Base-by-base conservation (phyloP, 2,113 vertebrate genomes). In the Burhinus bistriatus region DNA sequence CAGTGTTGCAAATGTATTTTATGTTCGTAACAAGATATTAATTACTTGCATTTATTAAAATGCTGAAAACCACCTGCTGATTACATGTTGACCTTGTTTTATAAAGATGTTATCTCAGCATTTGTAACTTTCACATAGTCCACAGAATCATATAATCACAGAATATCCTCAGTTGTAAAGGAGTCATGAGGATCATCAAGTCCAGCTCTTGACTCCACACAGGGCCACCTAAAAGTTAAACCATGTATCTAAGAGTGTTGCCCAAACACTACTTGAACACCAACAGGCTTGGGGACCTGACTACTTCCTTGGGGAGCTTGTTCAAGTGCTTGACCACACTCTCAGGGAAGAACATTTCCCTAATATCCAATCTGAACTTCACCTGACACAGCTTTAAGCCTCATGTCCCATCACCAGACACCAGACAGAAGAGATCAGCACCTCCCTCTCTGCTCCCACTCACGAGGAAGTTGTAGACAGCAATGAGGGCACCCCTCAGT, bases 391-490 rank as follows among this genome's bases (percentile, higher is more conserved):
- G 25, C 15, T 76, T 69, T 64, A 86, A 89, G 29, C 1, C 9
- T 38, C 22, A 23, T 4, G 15, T 54, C 10, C 25, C 71, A 12
- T 25, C n/a, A 76, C 18, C 18, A 62, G 61, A 71, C 13, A 62
- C 3, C 38, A 77, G 25, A 47, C 20, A 86, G 27, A 69, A 47
- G 51, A 79, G 34, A 78, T 42, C 38, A 77, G 14, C n/a, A 69
- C 9, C 11, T 91, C 29, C 14, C 12, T 34, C n/a, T 80, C 19
- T 3, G 1, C 8, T 76, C 2, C 5, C 14, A 2, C 1, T 66
- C 16, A 38, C 7, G 2, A 58, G 5, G 21, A 89, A 76, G 10
- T 18, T 44, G 23, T 3, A 42, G 38, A 38, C 22, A 81, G 36
- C 52, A 73, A 14, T 9, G 6, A 59, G 6, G 14, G 16, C 17